Conservation (phyloP, 2,113 vertebrate species). For the Meles meles region DNA sequence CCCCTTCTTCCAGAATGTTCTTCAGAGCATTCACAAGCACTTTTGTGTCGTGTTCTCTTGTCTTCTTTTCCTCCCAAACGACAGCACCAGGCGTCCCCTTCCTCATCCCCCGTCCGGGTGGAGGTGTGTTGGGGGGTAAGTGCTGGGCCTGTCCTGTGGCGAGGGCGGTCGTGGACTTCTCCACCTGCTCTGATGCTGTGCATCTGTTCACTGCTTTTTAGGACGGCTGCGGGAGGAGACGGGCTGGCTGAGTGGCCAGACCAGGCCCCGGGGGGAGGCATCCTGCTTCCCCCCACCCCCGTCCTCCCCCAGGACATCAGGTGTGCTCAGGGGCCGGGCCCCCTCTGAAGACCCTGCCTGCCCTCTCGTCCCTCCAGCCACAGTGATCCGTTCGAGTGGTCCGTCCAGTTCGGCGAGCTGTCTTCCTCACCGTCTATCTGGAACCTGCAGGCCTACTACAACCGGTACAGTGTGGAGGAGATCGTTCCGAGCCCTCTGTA, state of each 20-base stretch:
- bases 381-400: neutral
- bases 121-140: neutral
- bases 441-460: neutral
- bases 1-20: neutral
- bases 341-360: neutral
- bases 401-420: neutral
- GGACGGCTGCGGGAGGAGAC: neutral
- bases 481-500: neutral
- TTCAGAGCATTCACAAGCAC: neutral
- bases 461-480: neutral
- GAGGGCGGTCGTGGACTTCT: neutral
- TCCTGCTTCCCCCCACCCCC: neutral
- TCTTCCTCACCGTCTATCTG: neutral
- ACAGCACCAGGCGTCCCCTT: neutral
- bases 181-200: neutral
- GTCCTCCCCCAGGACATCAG: neutral
- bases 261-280: neutral
- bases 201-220: neutral
- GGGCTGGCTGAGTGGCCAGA: neutral
- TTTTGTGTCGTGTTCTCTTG: neutral
- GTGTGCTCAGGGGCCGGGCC: neutral
- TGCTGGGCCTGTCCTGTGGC: neutral
- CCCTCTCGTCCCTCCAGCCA: neutral
- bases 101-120: rapidly evolving
- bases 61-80: neutral